These are phyloP conservation scores for Siphlonurus alternatus DNA, from an alignment of 2,888 invertebrate species.

Conservation along the genomic window DNA sequence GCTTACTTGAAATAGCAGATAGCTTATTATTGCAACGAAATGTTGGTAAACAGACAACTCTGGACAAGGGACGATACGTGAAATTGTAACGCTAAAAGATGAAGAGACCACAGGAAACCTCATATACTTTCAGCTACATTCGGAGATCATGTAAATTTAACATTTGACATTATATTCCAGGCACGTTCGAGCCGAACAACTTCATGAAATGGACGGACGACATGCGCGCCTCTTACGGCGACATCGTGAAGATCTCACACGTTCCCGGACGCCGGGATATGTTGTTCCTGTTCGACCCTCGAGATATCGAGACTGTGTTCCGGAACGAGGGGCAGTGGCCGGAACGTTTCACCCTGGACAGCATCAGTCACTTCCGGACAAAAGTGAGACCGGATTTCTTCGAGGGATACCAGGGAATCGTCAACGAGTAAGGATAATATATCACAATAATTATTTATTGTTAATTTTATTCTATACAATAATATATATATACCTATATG, in stretches of 20 bases:
- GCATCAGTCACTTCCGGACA: conserved; percentile 24
- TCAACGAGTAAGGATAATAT: conserved; percentile 21
- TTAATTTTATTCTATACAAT: no score
- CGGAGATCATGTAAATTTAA: no score
- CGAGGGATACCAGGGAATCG: conserved; percentile 23
- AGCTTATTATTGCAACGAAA: no score
- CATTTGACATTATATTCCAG: no score
- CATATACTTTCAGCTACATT: no score
- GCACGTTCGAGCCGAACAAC: not conserved
- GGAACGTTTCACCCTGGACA: conserved; percentile 25
- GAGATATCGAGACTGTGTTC: conserved; percentile 17
- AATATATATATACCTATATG: no score
- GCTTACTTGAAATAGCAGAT: no score
- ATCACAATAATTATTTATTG: no score
- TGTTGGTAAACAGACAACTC: no score
- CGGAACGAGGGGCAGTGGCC: conserved; percentile 27
- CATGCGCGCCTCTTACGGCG: conserved; percentile 8
- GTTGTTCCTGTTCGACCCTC: conserved; percentile 10
- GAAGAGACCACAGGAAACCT: no score
- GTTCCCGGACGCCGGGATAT: conserved; percentile 6
- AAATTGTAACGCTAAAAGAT: no score
- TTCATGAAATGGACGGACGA: not conserved
- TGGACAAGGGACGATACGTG: no score
- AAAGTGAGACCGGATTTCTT: conserved; percentile 19
- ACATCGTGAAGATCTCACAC: conserved; percentile 5